These are phyloP conservation scores for Palythoa heliodiscus DNA, from an alignment of 92 coral and sea anemone genomes.

Conservation along the genomic window DNA sequence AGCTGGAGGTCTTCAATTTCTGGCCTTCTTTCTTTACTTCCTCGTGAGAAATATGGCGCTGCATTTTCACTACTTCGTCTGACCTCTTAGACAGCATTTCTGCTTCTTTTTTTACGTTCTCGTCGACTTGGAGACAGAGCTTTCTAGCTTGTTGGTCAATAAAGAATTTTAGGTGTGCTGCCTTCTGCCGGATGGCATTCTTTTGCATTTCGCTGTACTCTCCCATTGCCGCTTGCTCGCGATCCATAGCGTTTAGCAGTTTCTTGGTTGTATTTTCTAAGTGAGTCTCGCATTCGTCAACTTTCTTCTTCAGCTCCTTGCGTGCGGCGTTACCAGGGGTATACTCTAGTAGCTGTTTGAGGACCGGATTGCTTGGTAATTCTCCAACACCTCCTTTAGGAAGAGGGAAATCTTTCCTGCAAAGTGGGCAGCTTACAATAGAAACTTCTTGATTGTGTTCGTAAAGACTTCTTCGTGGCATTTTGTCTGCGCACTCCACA, in stretches of 20 bases:
- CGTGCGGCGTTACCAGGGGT: slow-evolving; percentile 19
- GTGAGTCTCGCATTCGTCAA: neutral
- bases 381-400: slow-evolving; percentile 25
- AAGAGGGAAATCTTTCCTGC: slow-evolving; percentile 24
- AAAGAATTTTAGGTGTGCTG: neutral
- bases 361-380: slow-evolving; percentile 10
- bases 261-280: neutral
- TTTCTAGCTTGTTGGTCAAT: slow-evolving; percentile 17
- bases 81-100: neutral
- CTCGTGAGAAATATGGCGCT: slow-evolving; percentile 3
- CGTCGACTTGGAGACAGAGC: slow-evolving; percentile 27
- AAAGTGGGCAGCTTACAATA: slow-evolving; percentile 13
- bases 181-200: slow-evolving; percentile 8
- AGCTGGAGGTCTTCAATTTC: slow-evolving; percentile 5
- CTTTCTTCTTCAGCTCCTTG: slow-evolving; percentile 18
- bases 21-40: slow-evolving; percentile 16
- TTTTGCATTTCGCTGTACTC: slow-evolving; percentile 23
- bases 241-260: neutral
- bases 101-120: neutral
- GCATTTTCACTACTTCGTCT: neutral
- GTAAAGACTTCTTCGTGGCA: neutral
- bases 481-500: slow-evolving; percentile 8
- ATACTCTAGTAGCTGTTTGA: slow-evolving; percentile 14
- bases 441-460: slow-evolving; percentile 11
- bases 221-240: neutral